Conservation (phyloP, 1,140 invertebrate species). For the Metaphire vulgaris region DNA sequence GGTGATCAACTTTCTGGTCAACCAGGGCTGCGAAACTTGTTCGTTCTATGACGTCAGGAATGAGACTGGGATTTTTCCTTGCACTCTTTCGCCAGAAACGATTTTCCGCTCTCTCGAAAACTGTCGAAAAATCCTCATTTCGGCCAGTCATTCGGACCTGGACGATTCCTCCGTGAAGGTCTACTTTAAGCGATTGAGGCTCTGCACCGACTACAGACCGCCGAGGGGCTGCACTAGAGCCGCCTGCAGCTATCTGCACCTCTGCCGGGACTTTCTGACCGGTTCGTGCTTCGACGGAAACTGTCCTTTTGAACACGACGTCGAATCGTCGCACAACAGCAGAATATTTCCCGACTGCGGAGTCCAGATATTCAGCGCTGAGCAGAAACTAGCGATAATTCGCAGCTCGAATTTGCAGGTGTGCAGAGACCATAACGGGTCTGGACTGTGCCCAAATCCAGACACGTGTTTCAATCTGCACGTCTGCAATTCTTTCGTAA, state of each 20-base stretch:
- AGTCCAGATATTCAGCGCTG: neutral
- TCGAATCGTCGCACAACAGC: neutral
- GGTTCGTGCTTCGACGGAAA: neutral
- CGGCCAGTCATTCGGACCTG: neutral
- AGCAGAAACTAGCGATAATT: neutral
- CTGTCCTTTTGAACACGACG: neutral
- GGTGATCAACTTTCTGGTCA: neutral
- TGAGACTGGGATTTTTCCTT: neutral
- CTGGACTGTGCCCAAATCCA: neutral
- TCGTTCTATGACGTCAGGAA: neutral
- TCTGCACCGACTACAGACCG: neutral
- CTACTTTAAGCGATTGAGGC: neutral
- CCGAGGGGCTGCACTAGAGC: neutral
- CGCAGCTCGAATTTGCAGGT: neutral
- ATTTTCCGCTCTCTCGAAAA: neutral
- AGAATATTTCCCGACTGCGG: neutral
- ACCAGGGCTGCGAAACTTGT: neutral
- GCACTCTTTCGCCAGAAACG: neutral
- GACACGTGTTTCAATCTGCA: neutral
- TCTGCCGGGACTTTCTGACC: neutral
- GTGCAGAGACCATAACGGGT: neutral
- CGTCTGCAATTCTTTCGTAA: neutral
- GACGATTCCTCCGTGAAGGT: neutral
- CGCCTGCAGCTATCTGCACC: neutral
- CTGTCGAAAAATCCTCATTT: neutral